These are phyloP conservation scores for Bradysia coprophila DNA, from an alignment of 1,140 invertebrate species.

Conservation along the genomic window DNA sequence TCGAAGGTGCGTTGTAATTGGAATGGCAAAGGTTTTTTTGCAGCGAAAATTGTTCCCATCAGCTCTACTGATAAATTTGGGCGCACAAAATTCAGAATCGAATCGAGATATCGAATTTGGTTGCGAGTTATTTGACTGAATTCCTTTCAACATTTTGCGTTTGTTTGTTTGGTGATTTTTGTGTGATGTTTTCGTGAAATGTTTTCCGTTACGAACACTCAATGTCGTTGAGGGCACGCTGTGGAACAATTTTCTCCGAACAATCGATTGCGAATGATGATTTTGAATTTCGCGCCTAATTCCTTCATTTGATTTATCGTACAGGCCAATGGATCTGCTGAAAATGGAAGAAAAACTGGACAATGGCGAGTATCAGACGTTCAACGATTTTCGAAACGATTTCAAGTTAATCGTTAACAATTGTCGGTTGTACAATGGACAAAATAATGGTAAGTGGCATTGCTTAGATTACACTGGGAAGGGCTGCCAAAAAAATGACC, in stretches of 20 bases:
- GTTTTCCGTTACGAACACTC: too few species aligned
- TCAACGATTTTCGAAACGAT: conserved; percentile 66
- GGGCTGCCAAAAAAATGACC: too few species aligned
- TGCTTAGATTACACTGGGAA: too few species aligned
- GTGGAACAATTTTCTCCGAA: too few species aligned
- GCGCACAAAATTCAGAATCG: not conserved
- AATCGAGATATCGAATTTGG: conserved; percentile 1
- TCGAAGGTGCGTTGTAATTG: conserved; percentile 20
- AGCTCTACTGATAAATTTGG: not conserved
- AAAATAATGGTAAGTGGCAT: conserved; percentile 76
- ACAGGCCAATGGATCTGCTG: conserved; percentile 66
- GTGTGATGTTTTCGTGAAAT: too few species aligned
- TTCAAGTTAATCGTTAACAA: conserved; percentile 84
- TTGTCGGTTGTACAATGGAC: conserved; percentile 78
- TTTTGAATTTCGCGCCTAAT: too few species aligned
- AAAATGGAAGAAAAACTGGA: conserved; percentile 78
- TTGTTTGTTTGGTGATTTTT: too few species aligned
- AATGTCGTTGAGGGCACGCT: too few species aligned
- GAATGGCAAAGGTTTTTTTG: conserved; percentile 1
- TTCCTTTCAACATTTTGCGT: too few species aligned
- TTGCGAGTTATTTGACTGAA: not conserved
- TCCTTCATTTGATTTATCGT: too few species aligned
- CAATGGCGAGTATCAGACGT: conserved; percentile 54
- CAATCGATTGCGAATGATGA: too few species aligned
- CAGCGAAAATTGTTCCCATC: conserved; percentile 1